A percentile compares a stretch with the other conserved stretches of the same genome.
Evolutionary conservation across 1,140 invertebrate species (phyloP).

Genomic region (Bemisia tabaci): DNA sequence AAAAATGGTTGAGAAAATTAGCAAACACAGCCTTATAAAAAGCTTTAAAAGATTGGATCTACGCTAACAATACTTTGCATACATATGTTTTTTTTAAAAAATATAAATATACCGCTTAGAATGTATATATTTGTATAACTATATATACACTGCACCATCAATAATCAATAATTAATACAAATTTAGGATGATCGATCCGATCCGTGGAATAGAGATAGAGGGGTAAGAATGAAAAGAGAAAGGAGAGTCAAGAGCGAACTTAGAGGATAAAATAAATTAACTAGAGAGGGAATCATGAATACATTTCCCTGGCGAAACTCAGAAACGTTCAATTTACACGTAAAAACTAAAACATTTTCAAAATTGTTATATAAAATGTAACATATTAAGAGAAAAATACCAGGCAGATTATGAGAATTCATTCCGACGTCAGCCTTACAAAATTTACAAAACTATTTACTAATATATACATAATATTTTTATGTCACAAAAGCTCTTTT

Average conservation of each 20-base stretch:
- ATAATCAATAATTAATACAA: background rate
- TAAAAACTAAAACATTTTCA: background rate
- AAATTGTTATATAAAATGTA: constrained; percentile 1
- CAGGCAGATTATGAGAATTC: background rate
- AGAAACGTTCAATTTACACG: background rate
- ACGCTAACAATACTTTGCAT: background rate
- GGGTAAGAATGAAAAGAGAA: background rate
- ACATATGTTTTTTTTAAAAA: background rate
- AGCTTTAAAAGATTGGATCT: background rate
- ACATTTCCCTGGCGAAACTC: background rate
- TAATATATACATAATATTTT: background rate
- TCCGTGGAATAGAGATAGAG: background rate
- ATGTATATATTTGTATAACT: background rate
- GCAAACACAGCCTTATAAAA: background rate
- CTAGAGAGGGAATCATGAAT: background rate
- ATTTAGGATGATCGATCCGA: background rate
- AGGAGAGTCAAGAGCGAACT: background rate
- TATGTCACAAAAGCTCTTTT: background rate
- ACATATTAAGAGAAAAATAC: background rate
- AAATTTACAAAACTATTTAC: background rate
- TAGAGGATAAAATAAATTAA: background rate
- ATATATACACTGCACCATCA: background rate
- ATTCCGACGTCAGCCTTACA: background rate
- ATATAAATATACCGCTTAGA: background rate
- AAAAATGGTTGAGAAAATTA: background rate